Evolutionary conservation across 2,888 invertebrate genomes (phyloP), one percentile per base, ranked within the genome.

Genomic region (Drosophila infuscata): DNA sequence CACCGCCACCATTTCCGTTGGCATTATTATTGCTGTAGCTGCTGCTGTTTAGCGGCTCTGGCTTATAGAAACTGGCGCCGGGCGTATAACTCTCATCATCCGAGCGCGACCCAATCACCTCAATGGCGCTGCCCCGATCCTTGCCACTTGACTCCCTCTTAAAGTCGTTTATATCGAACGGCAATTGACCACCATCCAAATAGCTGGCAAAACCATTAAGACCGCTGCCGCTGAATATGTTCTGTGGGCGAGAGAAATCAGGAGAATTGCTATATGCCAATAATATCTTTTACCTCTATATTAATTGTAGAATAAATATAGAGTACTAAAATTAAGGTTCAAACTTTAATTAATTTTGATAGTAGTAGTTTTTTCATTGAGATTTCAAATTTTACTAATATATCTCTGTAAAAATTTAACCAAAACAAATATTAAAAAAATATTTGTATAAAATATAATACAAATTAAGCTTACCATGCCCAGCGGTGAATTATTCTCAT

Each of bases 171-270:
- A 94, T 93, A 79, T 94, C 95, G 88, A 95, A 95, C 33, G 95
- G 94, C 82, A 95, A 93, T 79, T 94, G 94, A 53, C 95, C 94
- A 12, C 65, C 69, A 76, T 95, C 95, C 90, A 96, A 94, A 83
- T 95, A 96, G 80, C 95, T 95, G 6, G 95, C 93, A 82, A 95
- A 95, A 51, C 95, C 95, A 84, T 95, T 95, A 9, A 92, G 83
- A 30, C 84, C 78, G 49, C 52, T 61, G n/a, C 74, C 88, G 70
- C 92, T 92, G 57, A 93, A 92, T 41, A 93, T 70, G 72, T 78
- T 92, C 93, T 93, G 48, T 4, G 66, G 68, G 9, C 17, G 9
- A 35, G 32, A 56, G 4, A 36, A 65, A 70, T 53, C 53, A 53
- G 53, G 46, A 53, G 43, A 70, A 53, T 57, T 57, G 48, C 68